Percentiles rank a stretch among this genome's conserved stretches.
Evolutionary conservation across 2,888 invertebrate genomes (phyloP).

Genomic region (Spilarctia lutea): DNA sequence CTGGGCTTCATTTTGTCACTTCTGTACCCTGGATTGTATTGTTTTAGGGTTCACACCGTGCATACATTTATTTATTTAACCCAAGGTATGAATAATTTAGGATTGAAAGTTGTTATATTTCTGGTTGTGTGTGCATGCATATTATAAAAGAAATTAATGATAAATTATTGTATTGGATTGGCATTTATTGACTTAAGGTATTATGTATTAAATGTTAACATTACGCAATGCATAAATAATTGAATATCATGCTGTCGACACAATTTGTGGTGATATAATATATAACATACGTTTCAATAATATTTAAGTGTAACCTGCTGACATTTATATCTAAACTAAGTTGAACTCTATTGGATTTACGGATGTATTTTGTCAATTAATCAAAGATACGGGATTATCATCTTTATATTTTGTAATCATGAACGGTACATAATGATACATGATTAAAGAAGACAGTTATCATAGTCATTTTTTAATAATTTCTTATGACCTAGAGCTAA

Average conservation of each 20-base stretch:
- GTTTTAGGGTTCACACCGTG: neutral
- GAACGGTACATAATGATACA: too few species aligned
- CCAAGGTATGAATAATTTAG: neutral
- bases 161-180: neutral
- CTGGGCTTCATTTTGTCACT: conserved; percentile 34
- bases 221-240: too few species aligned
- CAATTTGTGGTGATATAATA: neutral
- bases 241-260: too few species aligned
- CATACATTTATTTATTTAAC: neutral
- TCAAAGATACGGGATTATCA: too few species aligned
- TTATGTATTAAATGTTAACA: neutral
- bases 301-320: neutral
- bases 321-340: too few species aligned
- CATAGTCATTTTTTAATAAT: neutral
- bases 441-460: neutral
- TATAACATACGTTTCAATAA: neutral
- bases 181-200: neutral
- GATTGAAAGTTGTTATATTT: neutral
- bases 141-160: neutral
- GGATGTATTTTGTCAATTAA: too few species aligned
- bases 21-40: conserved; percentile 18
- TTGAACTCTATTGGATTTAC: too few species aligned
- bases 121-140: neutral
- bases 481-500: neutral
- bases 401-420: neutral